Base-by-base conservation (phyloP, 2,113 vertebrate species). In the Crotalus horridus region DNA sequence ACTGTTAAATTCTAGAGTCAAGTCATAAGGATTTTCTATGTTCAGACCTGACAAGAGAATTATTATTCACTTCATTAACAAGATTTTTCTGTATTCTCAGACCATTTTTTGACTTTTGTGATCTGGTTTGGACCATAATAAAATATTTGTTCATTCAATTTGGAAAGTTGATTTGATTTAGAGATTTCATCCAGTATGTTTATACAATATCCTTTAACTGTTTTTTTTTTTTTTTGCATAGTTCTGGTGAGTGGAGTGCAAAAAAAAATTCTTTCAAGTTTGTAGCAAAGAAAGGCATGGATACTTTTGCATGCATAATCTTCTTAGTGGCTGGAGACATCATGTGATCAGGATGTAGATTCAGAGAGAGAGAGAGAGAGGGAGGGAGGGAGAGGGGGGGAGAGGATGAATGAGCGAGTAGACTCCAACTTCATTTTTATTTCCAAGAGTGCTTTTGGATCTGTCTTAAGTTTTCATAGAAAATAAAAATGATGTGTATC, bases 381-480 rank as follows among this genome's bases (percentile, higher is more conserved):
- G 7, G 33, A 9, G 17, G 0, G 3, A 2, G 13, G 2, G 1
- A 33, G 13, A 15, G 12, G 8, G 10, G 26, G 2, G 13, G 9
- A 64, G 3, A 12, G 26, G 13, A 33, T 33, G 69, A 81, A 81
- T 21, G 74, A 43, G 74, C 0, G 1, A 81, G 17, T 43, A 9
- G 74, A 8, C 20, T 81, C 7, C 33, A 81, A 81, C 33, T 21
- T 43, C 15, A 81, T 39, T 20, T 81, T 81, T n/a, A 81, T 81
- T 17, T 81, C 33, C 74, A 81, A 81, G 33, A 21, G 20, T 81
- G n/a, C 74, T 81, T 81, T n/a, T 81, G 15, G n/a, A 39, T 39
- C n/a, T 39, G 13, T 20, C 33, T 21, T 21, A 81, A 43, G 3
- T 33, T 81, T 43, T 81, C 17, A 81, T 69, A 69, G 64, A n/a